These are phyloP conservation scores for Nomada lathburiana DNA, from an alignment of 2,888 invertebrate genomes.

Conservation along the genomic window DNA sequence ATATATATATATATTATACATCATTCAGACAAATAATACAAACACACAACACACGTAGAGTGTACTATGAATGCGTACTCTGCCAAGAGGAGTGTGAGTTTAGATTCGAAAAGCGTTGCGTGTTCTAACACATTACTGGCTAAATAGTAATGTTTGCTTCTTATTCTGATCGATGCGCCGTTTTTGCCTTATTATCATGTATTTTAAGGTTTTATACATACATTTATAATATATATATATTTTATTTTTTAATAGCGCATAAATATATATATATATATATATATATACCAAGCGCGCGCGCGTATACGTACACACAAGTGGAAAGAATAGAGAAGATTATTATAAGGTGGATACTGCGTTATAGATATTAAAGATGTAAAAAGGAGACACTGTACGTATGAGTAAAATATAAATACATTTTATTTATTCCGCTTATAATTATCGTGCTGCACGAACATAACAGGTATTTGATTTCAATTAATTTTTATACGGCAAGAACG, in stretches of 20 bases:
- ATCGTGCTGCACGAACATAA: slow-evolving; percentile 21
- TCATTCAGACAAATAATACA: background rate
- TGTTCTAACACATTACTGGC: slow-evolving; percentile 49
- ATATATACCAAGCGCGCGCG: background rate
- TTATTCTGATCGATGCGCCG: slow-evolving; percentile 62
- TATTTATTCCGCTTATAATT: slow-evolving; percentile 59
- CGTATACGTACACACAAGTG: slow-evolving; percentile 19
- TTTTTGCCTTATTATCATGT: slow-evolving; percentile 65
- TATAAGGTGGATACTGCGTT: slow-evolving; percentile 18
- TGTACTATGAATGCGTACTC: slow-evolving; percentile 45
- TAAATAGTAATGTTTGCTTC: slow-evolving; percentile 63
- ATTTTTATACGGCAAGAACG: slow-evolving; percentile 63
- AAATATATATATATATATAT: slow-evolving; percentile 39
- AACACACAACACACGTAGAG: slow-evolving; percentile 18
- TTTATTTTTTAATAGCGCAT: slow-evolving; percentile 51
- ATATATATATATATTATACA: slow-evolving; percentile 33
- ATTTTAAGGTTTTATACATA: slow-evolving; percentile 58
- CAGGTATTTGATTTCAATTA: slow-evolving; percentile 37
- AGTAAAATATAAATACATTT: slow-evolving; percentile 57
- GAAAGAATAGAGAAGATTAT: slow-evolving; percentile 11
- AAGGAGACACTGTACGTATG: slow-evolving; percentile 41
- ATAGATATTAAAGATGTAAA: slow-evolving; percentile 56
- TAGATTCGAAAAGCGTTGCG: slow-evolving; percentile 39
- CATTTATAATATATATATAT: slow-evolving; percentile 55
- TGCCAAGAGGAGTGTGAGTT: slow-evolving; percentile 66